These are phyloP conservation scores for Scomber colias DNA, from an alignment of 2,113 vertebrate genomes.

Conservation along the genomic window DNA sequence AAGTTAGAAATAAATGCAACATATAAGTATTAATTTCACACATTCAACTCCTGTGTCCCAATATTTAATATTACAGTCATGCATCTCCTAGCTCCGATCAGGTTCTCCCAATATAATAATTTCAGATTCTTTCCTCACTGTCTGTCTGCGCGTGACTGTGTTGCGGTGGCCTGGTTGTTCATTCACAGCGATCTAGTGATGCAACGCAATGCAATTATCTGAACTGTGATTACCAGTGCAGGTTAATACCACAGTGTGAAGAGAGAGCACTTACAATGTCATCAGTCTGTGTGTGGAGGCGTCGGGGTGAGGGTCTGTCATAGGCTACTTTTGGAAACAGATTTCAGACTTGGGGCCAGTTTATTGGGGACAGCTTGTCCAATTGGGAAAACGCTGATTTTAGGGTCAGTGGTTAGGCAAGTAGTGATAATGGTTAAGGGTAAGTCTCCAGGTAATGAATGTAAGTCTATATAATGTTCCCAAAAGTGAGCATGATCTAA, in stretches of 20 bases:
- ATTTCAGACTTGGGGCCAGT: too few relatives aligned
- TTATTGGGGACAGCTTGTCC: too few relatives aligned
- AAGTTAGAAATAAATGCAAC: too few relatives aligned
- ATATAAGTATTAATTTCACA: background rate
- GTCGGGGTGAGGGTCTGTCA: too few relatives aligned
- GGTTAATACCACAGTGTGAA: slow-evolving; percentile 44
- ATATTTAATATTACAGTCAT: background rate
- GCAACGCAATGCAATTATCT: slow-evolving; percentile 51
- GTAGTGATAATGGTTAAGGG: too few relatives aligned
- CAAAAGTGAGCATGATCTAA: too few relatives aligned
- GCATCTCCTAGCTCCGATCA: background rate
- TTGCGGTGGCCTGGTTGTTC: slow-evolving; percentile 37
- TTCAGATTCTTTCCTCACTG: background rate
- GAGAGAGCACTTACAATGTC: slow-evolving; percentile 1
- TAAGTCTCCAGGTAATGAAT: too few relatives aligned
- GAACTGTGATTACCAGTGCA: slow-evolving; percentile 53
- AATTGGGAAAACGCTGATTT: too few relatives aligned
- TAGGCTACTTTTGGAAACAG: too few relatives aligned
- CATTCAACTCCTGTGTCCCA: too few relatives aligned
- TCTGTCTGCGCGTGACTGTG: background rate
- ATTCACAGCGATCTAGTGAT: slow-evolving; percentile 51
- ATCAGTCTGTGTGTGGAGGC: slow-evolving; percentile 3
- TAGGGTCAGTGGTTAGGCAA: too few relatives aligned
- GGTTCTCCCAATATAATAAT: background rate
- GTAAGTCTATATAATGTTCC: too few relatives aligned